Conservation (phyloP, 2,797 vertebrate species). For the Pagetopsis macropterus region DNA sequence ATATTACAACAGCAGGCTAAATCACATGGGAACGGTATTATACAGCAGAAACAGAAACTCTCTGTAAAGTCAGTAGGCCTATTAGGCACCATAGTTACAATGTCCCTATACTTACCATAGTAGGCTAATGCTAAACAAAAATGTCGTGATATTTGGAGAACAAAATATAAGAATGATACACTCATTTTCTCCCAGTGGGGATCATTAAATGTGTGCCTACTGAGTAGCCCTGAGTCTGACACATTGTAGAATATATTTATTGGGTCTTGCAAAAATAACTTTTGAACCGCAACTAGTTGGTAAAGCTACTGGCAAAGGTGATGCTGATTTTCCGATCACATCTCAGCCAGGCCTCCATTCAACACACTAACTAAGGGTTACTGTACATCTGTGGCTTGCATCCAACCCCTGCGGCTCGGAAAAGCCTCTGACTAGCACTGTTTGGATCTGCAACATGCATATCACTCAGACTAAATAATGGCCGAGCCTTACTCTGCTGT, state of each 20-base stretch:
- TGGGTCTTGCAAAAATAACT: conserved; percentile 13
- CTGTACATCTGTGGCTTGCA: conserved; percentile 43
- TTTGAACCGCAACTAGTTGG: conserved; percentile 10
- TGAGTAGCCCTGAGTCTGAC: background rate
- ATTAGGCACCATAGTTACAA: background rate
- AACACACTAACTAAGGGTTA: conserved; percentile 27
- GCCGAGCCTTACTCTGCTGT: background rate
- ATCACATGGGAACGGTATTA: background rate
- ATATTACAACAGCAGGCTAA: background rate
- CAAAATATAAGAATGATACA: conserved; percentile 1
- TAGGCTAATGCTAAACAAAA: background rate
- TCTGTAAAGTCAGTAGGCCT: background rate
- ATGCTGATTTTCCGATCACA: conserved; percentile 43
- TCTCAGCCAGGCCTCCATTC: conserved; percentile 28
- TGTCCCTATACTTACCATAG: background rate
- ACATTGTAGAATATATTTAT: conserved; percentile 6
- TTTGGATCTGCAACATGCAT: conserved; percentile 21
- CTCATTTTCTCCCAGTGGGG: conserved; percentile 15
- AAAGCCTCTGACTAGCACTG: conserved; percentile 20
- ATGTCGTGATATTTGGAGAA: background rate
- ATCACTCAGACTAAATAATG: conserved; percentile 17
- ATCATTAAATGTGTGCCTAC: conserved; percentile 32
- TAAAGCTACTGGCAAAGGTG: conserved; percentile 31
- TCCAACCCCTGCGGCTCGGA: conserved; percentile 46
- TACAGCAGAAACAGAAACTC: background rate